phyloP scores from a whole-genome alignment of 2,113 vertebrate species.

The Melanotaenia duboulayi region DNA sequence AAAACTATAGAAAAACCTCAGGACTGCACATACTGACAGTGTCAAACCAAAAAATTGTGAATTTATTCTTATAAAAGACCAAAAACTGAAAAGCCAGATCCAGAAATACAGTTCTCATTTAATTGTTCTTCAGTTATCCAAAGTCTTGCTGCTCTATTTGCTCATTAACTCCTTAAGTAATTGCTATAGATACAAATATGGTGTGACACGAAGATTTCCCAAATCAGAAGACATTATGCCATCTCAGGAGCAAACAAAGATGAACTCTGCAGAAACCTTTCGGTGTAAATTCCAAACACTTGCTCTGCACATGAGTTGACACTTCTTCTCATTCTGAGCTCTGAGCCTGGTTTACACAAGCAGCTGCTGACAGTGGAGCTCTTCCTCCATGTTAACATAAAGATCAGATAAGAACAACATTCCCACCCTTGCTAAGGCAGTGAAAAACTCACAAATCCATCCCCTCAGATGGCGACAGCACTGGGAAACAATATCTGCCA shows the following conservation, averaged over 20 bases:
- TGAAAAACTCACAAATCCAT: conserved; percentile 48
- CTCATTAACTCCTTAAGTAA: no score
- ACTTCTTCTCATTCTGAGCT: conserved; percentile 45
- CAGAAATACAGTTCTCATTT: no score
- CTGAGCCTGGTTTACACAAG: conserved; percentile 53
- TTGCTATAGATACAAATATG: no score
- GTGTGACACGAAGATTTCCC: background rate
- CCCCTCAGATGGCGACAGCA: conserved; percentile 51
- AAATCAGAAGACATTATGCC: background rate
- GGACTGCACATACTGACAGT: no score
- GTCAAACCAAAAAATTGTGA: no score
- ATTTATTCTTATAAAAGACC: background rate
- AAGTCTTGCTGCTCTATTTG: no score
- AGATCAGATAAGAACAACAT: conserved; percentile 72
- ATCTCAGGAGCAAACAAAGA: background rate
- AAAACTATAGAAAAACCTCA: no score
- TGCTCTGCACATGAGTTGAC: conserved; percentile 18
- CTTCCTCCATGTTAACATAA: conserved; percentile 62
- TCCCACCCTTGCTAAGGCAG: conserved; percentile 53
- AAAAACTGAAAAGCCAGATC: background rate
- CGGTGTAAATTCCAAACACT: conserved; percentile 18
- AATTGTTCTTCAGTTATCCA: no score
- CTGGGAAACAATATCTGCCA: conserved; percentile 35
- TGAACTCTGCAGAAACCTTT: conserved; percentile 36
- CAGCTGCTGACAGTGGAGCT: conserved; percentile 55